Evolutionary conservation across 1,140 invertebrate species (phyloP).

Genomic region (Mylabris phalerata): DNA sequence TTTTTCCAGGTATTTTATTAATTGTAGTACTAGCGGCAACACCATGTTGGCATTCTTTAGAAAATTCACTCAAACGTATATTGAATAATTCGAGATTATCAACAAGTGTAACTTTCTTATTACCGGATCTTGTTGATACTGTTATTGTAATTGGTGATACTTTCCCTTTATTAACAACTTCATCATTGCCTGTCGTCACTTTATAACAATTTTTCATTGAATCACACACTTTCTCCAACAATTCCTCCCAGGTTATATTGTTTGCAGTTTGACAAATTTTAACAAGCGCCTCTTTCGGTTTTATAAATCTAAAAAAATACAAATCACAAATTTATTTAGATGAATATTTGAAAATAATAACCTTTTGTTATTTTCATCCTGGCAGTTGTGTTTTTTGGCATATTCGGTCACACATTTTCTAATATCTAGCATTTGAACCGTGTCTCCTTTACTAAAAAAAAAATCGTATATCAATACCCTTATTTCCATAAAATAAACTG

Average conservation of each 20-base stretch:
- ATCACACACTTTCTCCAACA: conserved; percentile 59
- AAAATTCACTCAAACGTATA: conserved; percentile 70
- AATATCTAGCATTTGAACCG: conserved; percentile 58
- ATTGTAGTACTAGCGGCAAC: conserved; percentile 82
- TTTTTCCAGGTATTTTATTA: conserved; percentile 65
- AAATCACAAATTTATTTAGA: not conserved
- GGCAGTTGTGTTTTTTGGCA: conserved; percentile 65
- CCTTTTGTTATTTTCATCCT: conserved; percentile 44
- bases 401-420: conserved; percentile 69
- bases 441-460: conserved; percentile 66
- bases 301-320: conserved; percentile 41
- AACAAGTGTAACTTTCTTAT: conserved; percentile 86
- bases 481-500: not conserved
- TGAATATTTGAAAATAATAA: conserved; percentile 5
- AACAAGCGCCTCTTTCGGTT: conserved; percentile 46
- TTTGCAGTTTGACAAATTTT: conserved; percentile 41
- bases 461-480: not conserved
- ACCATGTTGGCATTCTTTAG: conserved; percentile 72
- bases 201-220: conserved; percentile 73
- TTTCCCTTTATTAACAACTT: conserved; percentile 62
- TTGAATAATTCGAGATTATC: conserved; percentile 82
- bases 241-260: conserved; percentile 61
- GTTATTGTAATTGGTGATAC: conserved; percentile 73
- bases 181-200: conserved; percentile 53
- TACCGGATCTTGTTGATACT: conserved; percentile 69